Evolutionary conservation across 2,888 invertebrate species (phyloP), one percentile per base, ranked within the genome.

Genomic region (Pollenia griseotomentosa): DNA sequence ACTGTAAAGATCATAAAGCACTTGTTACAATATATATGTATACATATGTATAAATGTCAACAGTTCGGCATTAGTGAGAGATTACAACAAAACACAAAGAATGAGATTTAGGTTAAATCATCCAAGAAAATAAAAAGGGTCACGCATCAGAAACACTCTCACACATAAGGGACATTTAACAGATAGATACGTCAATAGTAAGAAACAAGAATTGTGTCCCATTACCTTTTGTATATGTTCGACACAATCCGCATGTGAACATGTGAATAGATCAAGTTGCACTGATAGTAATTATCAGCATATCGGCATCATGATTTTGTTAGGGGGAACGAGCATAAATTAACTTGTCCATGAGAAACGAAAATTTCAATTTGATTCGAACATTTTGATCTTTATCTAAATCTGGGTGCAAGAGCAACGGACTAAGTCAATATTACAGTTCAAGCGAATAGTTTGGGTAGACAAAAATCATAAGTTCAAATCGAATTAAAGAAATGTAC

Each of bases 321-420:
- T 73, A 40, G 16, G 33, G 51, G 40, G 65, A 73, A 66, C 55
- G 59, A 61, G 71, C 81, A 66, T 81, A 85, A 85, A 85, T 85
- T 71, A 85, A 77, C 71, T 77, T 73, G 85, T 75, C 53, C 44
- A 33, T 53, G 80, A 63, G 71, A 71, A 71, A 53, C 19, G 16
- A 66, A 16, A 61, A 33, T 7, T 19, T 16, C 4, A 40, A 79
- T 9, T 53, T 42, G 44, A 71, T 53, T 55, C 19, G n/a, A 57
- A 16, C n/a, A 63, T 42, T 14, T 44, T 53, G 70, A 70, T 79
- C 16, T 51, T 53, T 70, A 79, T 79, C 79, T 79, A 51, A 51
- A 51, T 14, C 59, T 61, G 51, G 19, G 16, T 51, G 61, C 70
- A 51, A 70, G 70, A 51, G 6, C 19, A 63, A 42, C 48, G 8